These are phyloP conservation scores for Epirrhoe tristata DNA, from an alignment of 2,888 invertebrate species.

Conservation along the genomic window DNA sequence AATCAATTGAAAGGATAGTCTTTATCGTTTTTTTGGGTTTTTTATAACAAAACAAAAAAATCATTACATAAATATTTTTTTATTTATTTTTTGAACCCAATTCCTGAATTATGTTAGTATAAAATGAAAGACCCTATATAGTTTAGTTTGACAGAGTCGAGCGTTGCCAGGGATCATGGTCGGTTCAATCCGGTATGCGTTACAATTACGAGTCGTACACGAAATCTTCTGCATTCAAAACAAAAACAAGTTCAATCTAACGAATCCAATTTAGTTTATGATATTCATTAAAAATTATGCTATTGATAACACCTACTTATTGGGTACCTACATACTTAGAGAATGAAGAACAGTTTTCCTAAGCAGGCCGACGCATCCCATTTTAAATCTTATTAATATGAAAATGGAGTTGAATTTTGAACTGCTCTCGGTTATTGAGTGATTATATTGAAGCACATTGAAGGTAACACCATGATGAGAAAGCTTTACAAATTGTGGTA, in stretches of 20 bases:
- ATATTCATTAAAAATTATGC: background rate
- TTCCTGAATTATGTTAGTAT: too few relatives aligned
- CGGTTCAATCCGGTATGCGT: too few relatives aligned
- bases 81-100: too few relatives aligned
- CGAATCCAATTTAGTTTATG: background rate
- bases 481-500: slow-evolving; percentile 39
- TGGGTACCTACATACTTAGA: background rate
- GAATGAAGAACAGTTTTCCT: background rate
- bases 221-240: background rate
- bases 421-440: background rate
- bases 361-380: slow-evolving; percentile 16
- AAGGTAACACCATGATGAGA: slow-evolving; percentile 47
- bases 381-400: slow-evolving; percentile 23
- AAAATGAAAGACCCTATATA: too few relatives aligned
- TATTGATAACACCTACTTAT: background rate
- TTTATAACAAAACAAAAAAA: too few relatives aligned
- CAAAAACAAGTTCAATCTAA: background rate
- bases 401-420: background rate
- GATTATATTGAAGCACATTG: slow-evolving; percentile 8
- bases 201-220: too few relatives aligned
- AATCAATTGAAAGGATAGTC: too few relatives aligned
- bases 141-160: too few relatives aligned
- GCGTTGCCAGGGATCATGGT: too few relatives aligned
- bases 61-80: too few relatives aligned
- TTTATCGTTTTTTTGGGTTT: too few relatives aligned